phyloP scores from a whole-genome alignment of 2,113 vertebrate genomes.

The Lagopus muta region DNA sequence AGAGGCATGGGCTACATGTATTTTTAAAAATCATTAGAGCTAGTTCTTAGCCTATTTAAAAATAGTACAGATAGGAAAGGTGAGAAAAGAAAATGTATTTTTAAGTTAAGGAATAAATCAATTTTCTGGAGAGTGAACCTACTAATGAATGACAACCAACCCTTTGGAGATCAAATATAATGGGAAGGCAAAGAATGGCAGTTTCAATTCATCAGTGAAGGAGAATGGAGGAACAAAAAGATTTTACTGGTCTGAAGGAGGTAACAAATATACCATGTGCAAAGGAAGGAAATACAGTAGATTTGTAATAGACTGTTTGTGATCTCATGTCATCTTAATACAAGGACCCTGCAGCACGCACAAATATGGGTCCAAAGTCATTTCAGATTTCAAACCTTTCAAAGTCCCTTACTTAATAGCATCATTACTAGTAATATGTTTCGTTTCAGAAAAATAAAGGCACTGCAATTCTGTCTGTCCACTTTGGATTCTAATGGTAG shows the following conservation, averaged over 20 bases:
- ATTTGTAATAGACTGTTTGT: background rate
- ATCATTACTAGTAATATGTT: background rate
- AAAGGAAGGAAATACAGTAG: background rate
- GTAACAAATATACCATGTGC: background rate
- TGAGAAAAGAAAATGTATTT: background rate
- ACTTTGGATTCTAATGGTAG: background rate
- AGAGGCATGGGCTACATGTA: background rate
- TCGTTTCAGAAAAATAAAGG: background rate
- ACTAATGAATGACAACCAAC: background rate
- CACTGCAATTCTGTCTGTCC: background rate
- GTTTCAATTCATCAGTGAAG: background rate
- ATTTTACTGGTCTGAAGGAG: background rate
- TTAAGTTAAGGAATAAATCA: background rate
- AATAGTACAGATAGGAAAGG: background rate
- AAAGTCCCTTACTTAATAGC: background rate
- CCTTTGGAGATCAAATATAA: background rate
- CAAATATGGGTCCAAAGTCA: rapidly evolving
- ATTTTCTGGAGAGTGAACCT: background rate
- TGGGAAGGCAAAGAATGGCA: background rate
- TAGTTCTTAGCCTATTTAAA: slow-evolving; percentile 33
- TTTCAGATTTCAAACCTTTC: background rate
- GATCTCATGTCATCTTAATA: background rate
- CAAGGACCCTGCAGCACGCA: background rate
- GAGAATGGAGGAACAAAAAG: background rate
- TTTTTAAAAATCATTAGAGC: slow-evolving; percentile 53